phyloP scores from a whole-genome alignment of 2,113 vertebrate genomes.

The Plecturocebus donacophilus region DNA sequence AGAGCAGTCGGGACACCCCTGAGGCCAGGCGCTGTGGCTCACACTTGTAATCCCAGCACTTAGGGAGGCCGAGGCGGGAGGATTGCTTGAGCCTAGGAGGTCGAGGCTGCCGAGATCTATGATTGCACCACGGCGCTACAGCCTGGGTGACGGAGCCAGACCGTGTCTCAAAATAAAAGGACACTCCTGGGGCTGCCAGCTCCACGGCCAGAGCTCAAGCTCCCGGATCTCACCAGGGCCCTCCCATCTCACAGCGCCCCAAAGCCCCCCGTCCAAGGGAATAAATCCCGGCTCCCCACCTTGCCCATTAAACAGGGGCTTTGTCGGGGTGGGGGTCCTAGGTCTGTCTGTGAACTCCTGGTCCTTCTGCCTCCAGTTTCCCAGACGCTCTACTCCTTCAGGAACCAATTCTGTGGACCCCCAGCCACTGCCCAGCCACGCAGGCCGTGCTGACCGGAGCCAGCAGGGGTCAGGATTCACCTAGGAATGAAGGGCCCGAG shows the following conservation, averaged over 20 bases:
- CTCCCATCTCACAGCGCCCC: background rate
- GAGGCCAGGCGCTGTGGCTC: no score
- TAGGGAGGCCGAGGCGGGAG: no score
- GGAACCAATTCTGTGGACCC: background rate
- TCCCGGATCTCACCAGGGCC: background rate
- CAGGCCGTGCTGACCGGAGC: background rate
- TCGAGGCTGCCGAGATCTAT: no score
- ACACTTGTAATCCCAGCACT: no score
- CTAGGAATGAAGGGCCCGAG: background rate
- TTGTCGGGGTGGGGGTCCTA: no score
- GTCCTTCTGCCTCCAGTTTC: background rate
- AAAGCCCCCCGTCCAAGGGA: background rate
- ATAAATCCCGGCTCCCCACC: fast-evolving
- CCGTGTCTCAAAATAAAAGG: no score
- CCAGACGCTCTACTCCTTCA: background rate
- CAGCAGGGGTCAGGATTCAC: constrained; percentile 6
- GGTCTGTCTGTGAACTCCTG: background rate
- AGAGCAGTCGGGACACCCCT: background rate
- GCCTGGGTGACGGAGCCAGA: no score
- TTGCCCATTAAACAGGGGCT: background rate
- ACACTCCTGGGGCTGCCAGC: no score
- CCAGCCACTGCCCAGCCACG: fast-evolving
- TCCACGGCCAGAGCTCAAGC: background rate
- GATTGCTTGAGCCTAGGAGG: no score
- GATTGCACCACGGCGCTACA: no score